Percentiles rank a stretch among this genome's conserved stretches.
Conservation (phyloP, 2,797 vertebrate genomes). For the Semaprochilodus insignis region DNA sequence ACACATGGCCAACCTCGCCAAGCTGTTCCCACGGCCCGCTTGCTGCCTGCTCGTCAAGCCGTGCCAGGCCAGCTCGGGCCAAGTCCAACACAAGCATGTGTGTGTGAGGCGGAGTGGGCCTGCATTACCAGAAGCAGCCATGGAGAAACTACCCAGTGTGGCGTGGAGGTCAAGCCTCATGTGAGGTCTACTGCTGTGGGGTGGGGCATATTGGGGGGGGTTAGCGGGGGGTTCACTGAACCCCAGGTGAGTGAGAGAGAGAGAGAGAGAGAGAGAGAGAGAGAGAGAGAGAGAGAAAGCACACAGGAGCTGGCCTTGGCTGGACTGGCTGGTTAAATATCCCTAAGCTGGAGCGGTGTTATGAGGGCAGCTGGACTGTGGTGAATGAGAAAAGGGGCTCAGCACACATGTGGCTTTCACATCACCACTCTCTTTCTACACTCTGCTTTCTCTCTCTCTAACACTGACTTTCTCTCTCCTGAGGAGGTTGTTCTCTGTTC, state of each 20-base stretch:
- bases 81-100: conserved; percentile 59
- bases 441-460: conserved; percentile 16
- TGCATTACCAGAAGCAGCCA: conserved; percentile 47
- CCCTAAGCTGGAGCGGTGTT: conserved; percentile 62
- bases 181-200: conserved; percentile 27
- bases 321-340: conserved; percentile 71
- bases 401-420: conserved; percentile 60
- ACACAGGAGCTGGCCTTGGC: conserved; percentile 36
- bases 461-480: conserved; percentile 39
- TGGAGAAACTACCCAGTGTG: conserved; percentile 38
- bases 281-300: conserved; percentile 24
- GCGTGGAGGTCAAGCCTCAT: conserved; percentile 48
- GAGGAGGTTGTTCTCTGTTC: conserved; percentile 52
- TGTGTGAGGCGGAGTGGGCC: conserved; percentile 41
- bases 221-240: conserved; percentile 52
- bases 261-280: conserved; percentile 11
- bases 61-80: conserved; percentile 56
- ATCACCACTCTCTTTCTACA: conserved; percentile 44
- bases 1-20: conserved; percentile 53
- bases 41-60: conserved; percentile 43
- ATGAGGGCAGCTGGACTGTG: conserved; percentile 73
- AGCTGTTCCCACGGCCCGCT: conserved; percentile 60
- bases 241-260: conserved; percentile 29
- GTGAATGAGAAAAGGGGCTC: conserved; percentile 46
- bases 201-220: not conserved